Conservation (phyloP, 1,140 invertebrate genomes). For the Telenomus remus region DNA sequence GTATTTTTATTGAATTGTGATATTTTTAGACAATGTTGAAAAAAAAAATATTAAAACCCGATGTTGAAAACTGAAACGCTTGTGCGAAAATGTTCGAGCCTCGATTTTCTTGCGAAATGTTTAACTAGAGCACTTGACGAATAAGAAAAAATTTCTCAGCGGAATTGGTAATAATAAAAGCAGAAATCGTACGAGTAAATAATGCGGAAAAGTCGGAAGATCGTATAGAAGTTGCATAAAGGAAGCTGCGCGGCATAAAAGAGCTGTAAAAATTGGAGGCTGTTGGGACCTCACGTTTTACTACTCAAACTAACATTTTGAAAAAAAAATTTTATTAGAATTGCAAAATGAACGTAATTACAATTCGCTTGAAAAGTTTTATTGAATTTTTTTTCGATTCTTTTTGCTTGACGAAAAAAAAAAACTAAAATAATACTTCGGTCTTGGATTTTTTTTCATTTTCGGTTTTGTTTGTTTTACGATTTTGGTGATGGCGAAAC, state of each 20-base stretch:
- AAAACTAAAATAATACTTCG: too few species aligned
- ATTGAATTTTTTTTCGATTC: too few species aligned
- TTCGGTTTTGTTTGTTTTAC: conserved; percentile 3
- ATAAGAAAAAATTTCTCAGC: not conserved
- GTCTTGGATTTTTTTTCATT: not conserved
- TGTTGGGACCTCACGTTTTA: conserved; percentile 6
- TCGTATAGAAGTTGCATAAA: conserved; percentile 4
- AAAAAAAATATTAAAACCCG: too few species aligned
- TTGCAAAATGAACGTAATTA: conserved; percentile 19
- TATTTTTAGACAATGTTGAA: too few species aligned
- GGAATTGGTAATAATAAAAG: not conserved
- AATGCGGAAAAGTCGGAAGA: conserved; percentile 18
- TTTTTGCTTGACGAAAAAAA: too few species aligned
- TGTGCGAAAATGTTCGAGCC: too few species aligned
- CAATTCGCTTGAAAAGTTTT: conserved; percentile 23
- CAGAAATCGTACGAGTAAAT: conserved; percentile 15
- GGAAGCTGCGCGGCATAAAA: conserved; percentile 6
- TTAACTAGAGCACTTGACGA: not conserved
- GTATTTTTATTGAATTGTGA: not conserved
- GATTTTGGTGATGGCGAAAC: not conserved
- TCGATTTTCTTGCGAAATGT: not conserved
- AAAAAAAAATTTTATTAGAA: conserved; percentile 10
- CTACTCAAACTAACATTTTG: conserved; percentile 12
- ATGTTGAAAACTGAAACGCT: too few species aligned
- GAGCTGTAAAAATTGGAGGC: conserved; percentile 17